Evolutionary conservation across 2,113 vertebrate genomes (phyloP), one percentile per base, ranked within the genome.

Genomic region (Ameiurus melas): DNA sequence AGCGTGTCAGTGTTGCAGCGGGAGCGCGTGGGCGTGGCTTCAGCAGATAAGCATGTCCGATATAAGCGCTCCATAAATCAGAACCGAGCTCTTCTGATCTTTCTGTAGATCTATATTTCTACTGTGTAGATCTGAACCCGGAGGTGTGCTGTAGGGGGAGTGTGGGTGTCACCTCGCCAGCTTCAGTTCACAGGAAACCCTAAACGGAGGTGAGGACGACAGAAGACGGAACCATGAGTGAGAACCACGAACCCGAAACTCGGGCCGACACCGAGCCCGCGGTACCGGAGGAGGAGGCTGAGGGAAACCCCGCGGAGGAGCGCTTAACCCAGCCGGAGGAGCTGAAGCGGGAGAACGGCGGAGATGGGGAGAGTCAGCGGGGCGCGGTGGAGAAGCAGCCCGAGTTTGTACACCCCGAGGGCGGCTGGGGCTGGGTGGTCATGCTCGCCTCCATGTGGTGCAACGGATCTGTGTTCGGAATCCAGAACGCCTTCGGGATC

Each of bases 371-470:
- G 70, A 17, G 10, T 0, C 17, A 17, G 36, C 22, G 7, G 13
- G 68, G 53, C 51, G 36, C 81, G 16, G 77, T 64, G 80, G 90
- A 89, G 60, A 92, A 51, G 22, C 9, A 62, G 77, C 90, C 91
- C 9, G 93, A 91, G 78, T 95, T 95, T 5, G 94, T 90, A 33
- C 97, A 96, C 90, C 98, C 97, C 0, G 98, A 99, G 87, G 98
- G 98, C 75, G 98, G 98, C 93, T 99, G 98, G 98, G 98, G 98
- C 5, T 99, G 98, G 98, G 33, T 98, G 84, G 98, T 99, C 92
- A 98, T 99, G 98, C 92, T 99, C 91, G 96, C 98, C 8, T 95
- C 98, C 90, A 98, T 99, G 98, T 99, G 98, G 98, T 99, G 98
- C 89, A 99, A 99, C 92, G 98, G 98, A 20, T 95, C 98, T 5